Percentiles rank a stretch among this genome's conserved stretches.
Evolutionary conservation across 2,888 invertebrate species (phyloP).

Genomic region (Pristionchus japonicus): DNA sequence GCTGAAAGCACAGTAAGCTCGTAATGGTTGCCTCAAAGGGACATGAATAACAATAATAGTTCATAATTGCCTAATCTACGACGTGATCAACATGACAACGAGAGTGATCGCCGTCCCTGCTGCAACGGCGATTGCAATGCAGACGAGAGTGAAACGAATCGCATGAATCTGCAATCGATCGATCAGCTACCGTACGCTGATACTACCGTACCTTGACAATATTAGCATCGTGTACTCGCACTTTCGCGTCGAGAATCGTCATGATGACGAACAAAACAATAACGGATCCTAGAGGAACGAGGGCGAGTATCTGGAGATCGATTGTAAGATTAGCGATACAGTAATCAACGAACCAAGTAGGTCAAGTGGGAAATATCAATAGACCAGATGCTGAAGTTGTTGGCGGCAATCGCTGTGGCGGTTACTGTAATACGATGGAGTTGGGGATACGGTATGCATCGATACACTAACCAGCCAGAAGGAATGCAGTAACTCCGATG

Average conservation of each 20-base stretch:
- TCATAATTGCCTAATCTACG: not conserved
- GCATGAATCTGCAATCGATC: slow-evolving; percentile 19
- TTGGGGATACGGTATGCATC: not conserved
- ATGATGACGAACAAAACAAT: slow-evolving; percentile 35
- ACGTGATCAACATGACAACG: not conserved
- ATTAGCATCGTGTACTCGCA: slow-evolving; percentile 25
- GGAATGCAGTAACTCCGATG: slow-evolving; percentile 59
- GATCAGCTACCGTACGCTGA: not conserved
- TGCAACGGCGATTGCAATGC: not conserved
- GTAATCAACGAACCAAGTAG: not conserved
- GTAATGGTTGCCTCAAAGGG: not conserved
- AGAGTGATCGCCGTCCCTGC: not conserved
- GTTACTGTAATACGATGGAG: slow-evolving; percentile 53
- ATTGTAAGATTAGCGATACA: not conserved
- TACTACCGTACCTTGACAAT: slow-evolving; percentile 34
- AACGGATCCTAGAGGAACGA: slow-evolving; percentile 1
- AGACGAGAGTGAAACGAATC: slow-evolving; percentile 16
- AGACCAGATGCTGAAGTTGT: slow-evolving; percentile 51
- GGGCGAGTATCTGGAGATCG: slow-evolving; percentile 16
- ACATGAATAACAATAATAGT: not conserved
- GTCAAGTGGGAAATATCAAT: not conserved
- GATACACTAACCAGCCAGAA: slow-evolving; percentile 56
- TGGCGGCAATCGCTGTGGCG: slow-evolving; percentile 57
- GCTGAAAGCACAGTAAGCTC: slow-evolving; percentile 2
- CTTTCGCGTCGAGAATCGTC: slow-evolving; percentile 27